These are phyloP conservation scores for Mastomys coucha DNA, from an alignment of 2,113 vertebrate species.

Conservation along the genomic window DNA sequence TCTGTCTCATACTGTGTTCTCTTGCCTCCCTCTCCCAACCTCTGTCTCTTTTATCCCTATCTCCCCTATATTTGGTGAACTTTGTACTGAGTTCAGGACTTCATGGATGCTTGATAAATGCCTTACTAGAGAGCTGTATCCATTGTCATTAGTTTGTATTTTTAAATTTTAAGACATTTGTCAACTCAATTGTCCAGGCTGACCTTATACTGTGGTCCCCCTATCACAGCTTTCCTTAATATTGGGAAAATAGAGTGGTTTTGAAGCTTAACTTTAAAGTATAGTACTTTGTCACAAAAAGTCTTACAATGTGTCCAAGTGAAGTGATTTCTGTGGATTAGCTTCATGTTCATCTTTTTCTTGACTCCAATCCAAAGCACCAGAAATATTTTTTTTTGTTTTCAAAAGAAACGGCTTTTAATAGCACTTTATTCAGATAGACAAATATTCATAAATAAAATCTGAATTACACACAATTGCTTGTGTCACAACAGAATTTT, in stretches of 20 bases:
- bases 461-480: neutral
- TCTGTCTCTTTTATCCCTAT: neutral
- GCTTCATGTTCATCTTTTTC: neutral
- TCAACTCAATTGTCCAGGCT: neutral
- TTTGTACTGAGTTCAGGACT: no score
- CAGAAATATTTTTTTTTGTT: no score
- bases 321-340: neutral
- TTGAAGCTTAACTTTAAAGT: neutral
- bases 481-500: neutral
- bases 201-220: neutral
- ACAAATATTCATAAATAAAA: neutral
- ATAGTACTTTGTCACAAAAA: neutral
- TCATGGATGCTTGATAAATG: neutral
- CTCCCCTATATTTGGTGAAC: no score
- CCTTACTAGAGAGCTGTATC: neutral
- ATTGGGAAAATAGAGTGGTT: neutral
- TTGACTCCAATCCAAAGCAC: neutral
- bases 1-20: neutral
- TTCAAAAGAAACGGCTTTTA: neutral
- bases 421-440: neutral
- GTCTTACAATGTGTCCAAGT: neutral
- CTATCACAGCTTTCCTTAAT: no score
- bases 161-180: neutral
- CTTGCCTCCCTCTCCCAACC: neutral
- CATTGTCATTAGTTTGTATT: neutral